phyloP scores from a whole-genome alignment of 2,888 invertebrate species.

The Ditylenchus weischeri region DNA sequence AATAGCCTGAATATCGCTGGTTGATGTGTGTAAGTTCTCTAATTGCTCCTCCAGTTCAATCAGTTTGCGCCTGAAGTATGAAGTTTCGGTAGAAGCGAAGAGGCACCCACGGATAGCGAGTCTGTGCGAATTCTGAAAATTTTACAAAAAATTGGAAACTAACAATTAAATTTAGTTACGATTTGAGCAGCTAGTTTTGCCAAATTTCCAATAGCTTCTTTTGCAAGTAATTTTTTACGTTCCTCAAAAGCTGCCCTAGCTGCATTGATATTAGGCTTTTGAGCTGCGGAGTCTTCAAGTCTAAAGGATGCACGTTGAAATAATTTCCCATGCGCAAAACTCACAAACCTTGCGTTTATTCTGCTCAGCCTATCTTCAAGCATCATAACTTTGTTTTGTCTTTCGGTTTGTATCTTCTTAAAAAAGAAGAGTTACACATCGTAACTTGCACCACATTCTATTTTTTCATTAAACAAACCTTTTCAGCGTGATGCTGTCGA shows the following conservation, averaged over 20 bases:
- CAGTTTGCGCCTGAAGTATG: too few species aligned
- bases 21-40: too few species aligned
- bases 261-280: slow-evolving; percentile 21
- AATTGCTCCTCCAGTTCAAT: too few species aligned
- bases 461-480: too few species aligned
- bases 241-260: slow-evolving; percentile 2
- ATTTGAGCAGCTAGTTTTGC: not conserved
- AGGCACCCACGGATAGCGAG: too few species aligned
- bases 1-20: too few species aligned
- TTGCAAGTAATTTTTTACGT: not conserved
- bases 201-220: slow-evolving; percentile 7
- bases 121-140: too few species aligned
- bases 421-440: not conserved
- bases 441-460: too few species aligned
- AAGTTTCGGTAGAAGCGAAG: too few species aligned
- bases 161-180: too few species aligned
- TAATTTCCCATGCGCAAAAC: slow-evolving; percentile 26
- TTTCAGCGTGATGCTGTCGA: too few species aligned
- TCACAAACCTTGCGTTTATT: slow-evolving; percentile 10
- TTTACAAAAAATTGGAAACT: not conserved
- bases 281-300: not conserved
- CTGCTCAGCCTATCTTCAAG: slow-evolving; percentile 19
- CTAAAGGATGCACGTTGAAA: not conserved
- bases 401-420: slow-evolving; percentile 1
- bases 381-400: slow-evolving; percentile 21